phyloP scores from a whole-genome alignment of 2,797 vertebrate genomes.

The Mormyrus proboscirostris region DNA sequence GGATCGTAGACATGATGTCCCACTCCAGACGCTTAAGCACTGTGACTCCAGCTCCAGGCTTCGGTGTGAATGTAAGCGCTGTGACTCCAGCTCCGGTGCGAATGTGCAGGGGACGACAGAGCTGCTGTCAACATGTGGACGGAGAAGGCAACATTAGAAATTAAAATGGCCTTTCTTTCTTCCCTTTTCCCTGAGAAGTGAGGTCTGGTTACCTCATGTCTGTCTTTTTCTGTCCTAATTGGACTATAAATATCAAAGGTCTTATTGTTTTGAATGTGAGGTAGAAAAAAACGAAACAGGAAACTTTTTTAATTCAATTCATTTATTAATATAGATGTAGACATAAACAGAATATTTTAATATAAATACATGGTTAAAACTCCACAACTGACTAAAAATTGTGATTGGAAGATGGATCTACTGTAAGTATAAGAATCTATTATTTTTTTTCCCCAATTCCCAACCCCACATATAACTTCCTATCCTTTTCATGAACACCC shows the following conservation, averaged over 20 bases:
- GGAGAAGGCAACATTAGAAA: not conserved
- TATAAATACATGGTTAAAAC: not conserved
- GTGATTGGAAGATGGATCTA: not conserved
- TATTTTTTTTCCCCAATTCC: not conserved
- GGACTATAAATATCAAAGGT: slow-evolving; percentile 47
- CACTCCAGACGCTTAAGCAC: not conserved
- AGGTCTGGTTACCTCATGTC: slow-evolving; percentile 21
- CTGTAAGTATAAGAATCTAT: not conserved
- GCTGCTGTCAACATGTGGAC: slow-evolving; percentile 3
- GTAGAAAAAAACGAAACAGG: slow-evolving; percentile 37
- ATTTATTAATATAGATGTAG: not conserved
- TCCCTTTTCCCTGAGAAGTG: not conserved
- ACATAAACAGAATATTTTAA: not conserved
- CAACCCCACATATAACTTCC: not conserved
- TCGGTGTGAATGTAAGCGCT: not conserved
- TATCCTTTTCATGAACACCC: not conserved
- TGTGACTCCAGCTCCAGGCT: not conserved
- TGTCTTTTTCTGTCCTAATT: slow-evolving; percentile 42
- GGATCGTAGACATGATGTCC: not conserved
- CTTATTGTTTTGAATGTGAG: slow-evolving; percentile 40
- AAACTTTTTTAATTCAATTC: not conserved
- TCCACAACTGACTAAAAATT: not conserved
- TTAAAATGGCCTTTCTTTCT: not conserved
- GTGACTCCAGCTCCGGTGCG: not conserved
- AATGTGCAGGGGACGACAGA: not conserved